Evolutionary conservation across 2,888 invertebrate genomes (phyloP).

Genomic region (Cerceris ruficornis): DNA sequence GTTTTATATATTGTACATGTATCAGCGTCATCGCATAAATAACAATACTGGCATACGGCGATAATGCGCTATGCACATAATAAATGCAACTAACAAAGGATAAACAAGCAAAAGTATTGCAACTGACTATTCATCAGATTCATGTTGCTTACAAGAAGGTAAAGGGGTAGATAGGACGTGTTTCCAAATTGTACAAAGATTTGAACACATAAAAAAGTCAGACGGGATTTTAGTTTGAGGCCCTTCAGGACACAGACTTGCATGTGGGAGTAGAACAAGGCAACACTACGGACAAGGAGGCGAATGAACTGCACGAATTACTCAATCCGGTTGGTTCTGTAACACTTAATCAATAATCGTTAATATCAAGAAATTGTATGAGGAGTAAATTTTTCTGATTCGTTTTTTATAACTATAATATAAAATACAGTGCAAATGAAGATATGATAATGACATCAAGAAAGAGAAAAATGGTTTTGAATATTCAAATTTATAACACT

Average conservation of each 20-base stretch:
- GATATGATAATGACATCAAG: background rate
- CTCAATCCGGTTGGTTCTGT: conserved; percentile 79
- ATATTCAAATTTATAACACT: conserved; percentile 1
- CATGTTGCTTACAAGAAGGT: conserved; percentile 38
- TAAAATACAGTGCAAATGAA: background rate
- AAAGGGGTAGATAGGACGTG: conserved; percentile 29
- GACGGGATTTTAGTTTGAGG: conserved; percentile 80
- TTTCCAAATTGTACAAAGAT: conserved; percentile 19
- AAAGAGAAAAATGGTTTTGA: background rate
- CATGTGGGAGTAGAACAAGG: conserved; percentile 78
- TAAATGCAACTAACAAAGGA: conserved; percentile 37
- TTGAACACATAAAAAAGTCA: conserved; percentile 56
- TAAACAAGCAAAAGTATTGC: conserved; percentile 6
- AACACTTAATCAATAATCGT: conserved; percentile 60
- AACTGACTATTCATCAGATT: conserved; percentile 30
- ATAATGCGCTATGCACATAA: background rate
- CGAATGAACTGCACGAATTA: conserved; percentile 78
- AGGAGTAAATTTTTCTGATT: background rate
- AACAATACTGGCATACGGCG: background rate
- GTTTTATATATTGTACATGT: background rate
- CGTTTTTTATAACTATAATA: no score
- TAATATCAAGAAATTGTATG: conserved; percentile 15
- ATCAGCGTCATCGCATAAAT: background rate
- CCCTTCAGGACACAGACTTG: conserved; percentile 79
- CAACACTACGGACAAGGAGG: conserved; percentile 74